Percentiles rank a stretch among this genome's conserved stretches.
Conservation (phyloP, 1,140 invertebrate genomes). For the Micrasema minimum region DNA sequence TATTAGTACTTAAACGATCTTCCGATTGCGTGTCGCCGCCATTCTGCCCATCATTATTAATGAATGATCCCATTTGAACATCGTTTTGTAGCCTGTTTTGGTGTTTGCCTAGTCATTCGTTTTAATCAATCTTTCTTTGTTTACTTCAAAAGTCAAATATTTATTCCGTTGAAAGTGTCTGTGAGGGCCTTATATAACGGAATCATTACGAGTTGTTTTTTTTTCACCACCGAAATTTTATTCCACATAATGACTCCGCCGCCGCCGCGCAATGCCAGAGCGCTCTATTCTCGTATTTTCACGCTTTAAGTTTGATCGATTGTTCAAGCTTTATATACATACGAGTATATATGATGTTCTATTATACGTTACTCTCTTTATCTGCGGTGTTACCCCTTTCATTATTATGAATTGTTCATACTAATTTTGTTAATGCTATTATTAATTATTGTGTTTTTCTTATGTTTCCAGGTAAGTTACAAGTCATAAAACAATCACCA, state of each 20-base stretch:
- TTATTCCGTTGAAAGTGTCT: constrained; percentile 8
- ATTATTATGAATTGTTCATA: too few relatives aligned
- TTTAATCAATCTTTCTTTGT: constrained; percentile 25
- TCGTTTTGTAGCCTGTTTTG: background rate
- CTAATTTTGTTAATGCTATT: too few relatives aligned
- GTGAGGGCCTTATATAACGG: background rate
- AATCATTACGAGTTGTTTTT: constrained; percentile 6
- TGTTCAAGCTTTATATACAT: background rate
- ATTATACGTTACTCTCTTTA: too few relatives aligned
- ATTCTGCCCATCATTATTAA: constrained; percentile 12
- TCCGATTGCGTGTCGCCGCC: constrained; percentile 35
- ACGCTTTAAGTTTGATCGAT: constrained; percentile 11
- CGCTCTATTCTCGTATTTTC: too few relatives aligned
- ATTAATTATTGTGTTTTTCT: background rate
- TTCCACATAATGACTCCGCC: background rate
- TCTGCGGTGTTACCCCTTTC: too few relatives aligned
- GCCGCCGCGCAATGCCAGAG: too few relatives aligned
- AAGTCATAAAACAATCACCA: too few relatives aligned
- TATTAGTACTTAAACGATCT: background rate
- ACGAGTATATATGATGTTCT: too few relatives aligned
- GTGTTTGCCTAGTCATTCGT: constrained; percentile 27
- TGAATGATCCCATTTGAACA: constrained; percentile 9
- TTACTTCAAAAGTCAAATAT: constrained; percentile 32
- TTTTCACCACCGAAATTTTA: background rate
- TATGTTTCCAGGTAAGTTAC: constrained; percentile 12